phyloP scores from a whole-genome alignment of 1,140 invertebrate genomes.

The Cyrtorhinus lividipennis region DNA sequence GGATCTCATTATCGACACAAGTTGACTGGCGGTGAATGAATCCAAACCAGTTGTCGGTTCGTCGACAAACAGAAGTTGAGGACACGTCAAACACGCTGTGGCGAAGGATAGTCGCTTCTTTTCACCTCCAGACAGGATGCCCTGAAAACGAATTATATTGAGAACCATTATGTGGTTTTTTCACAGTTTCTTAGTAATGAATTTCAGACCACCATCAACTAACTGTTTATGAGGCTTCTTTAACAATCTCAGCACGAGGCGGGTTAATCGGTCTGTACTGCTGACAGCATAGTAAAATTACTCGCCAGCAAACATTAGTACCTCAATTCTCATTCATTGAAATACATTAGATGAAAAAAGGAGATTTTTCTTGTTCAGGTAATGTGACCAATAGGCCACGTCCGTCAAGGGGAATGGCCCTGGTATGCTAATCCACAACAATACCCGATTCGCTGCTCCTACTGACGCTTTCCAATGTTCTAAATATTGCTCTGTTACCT shows the following conservation, averaged over 20 bases:
- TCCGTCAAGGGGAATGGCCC: too few species aligned
- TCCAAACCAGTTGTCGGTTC: conserved; percentile 92
- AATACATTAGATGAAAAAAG: too few species aligned
- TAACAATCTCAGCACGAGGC: too few species aligned
- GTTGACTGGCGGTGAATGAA: conserved; percentile 76
- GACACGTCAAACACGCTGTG: conserved; percentile 82
- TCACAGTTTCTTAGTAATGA: neutral
- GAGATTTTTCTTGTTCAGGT: too few species aligned
- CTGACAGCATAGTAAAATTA: neutral
- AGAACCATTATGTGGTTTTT: neutral
- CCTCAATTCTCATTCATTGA: neutral
- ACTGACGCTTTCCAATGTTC: too few species aligned
- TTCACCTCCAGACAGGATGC: conserved; percentile 83
- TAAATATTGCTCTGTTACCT: too few species aligned
- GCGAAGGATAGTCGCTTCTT: conserved; percentile 85
- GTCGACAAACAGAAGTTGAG: conserved; percentile 84
- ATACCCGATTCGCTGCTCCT: too few species aligned
- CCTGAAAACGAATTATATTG: conserved; percentile 17
- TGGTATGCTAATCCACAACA: too few species aligned
- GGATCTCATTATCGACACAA: conserved; percentile 55
- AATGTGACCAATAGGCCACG: too few species aligned
- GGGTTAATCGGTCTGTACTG: too few species aligned
- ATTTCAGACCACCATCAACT: neutral
- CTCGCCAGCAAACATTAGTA: neutral
- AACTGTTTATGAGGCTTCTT: too few species aligned